Conservation (phyloP, 2,888 invertebrate species). For the Drosophila ezoana region DNA sequence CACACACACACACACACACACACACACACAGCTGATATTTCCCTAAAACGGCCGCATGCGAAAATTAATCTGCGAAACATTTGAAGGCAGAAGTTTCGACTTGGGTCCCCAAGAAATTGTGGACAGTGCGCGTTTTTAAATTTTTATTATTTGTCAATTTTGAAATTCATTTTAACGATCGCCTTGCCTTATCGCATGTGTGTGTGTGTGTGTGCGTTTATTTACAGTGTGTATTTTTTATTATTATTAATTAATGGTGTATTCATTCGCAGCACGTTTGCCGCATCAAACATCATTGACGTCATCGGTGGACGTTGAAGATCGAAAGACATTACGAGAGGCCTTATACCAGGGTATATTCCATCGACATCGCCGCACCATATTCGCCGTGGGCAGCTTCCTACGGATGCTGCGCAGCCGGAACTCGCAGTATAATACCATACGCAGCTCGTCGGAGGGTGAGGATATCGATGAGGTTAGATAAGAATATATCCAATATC, state of each 20-base stretch:
- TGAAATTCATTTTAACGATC: slow-evolving; percentile 10
- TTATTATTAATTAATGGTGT: slow-evolving; percentile 35
- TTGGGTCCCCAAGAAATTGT: slow-evolving; percentile 9
- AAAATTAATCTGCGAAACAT: slow-evolving; percentile 11
- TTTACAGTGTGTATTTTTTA: not conserved
- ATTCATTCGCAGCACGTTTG: slow-evolving; percentile 85
- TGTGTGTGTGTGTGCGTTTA: slow-evolving; percentile 1
- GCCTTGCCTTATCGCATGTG: slow-evolving; percentile 34
- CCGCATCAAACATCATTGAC: slow-evolving; percentile 88
- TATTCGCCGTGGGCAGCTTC: slow-evolving; percentile 91
- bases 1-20: not conserved
- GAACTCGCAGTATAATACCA: slow-evolving; percentile 91
- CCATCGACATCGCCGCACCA: slow-evolving; percentile 90
- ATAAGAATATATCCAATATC: slow-evolving; percentile 76
- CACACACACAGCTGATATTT: slow-evolving; percentile 8
- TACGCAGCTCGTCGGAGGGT: slow-evolving; percentile 86
- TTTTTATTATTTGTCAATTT: no score
- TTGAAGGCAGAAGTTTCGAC: slow-evolving; percentile 23
- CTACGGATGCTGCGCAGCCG: slow-evolving; percentile 90
- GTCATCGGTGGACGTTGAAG: slow-evolving; percentile 88
- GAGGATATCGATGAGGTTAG: slow-evolving; percentile 85
- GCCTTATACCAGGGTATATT: slow-evolving; percentile 92
- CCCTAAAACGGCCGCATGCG: slow-evolving; percentile 13
- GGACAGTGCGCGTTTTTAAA: slow-evolving; percentile 1
- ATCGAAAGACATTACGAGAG: slow-evolving; percentile 89